phyloP scores from a whole-genome alignment of 2,113 vertebrate species.

The Myrmecophaga tridactyla region DNA sequence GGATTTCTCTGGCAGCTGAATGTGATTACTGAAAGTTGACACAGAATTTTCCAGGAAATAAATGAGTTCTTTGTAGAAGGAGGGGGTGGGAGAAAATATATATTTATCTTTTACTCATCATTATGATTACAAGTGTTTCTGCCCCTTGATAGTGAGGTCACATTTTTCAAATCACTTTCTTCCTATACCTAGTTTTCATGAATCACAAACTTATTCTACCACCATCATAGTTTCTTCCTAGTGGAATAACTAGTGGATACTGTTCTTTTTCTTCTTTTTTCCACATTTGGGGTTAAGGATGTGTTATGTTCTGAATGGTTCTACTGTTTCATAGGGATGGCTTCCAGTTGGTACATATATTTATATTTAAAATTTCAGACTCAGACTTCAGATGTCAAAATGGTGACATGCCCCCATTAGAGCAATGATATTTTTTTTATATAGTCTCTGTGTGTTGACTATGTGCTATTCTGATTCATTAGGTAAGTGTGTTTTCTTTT shows the following conservation, averaged over 20 bases:
- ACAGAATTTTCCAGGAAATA: slow-evolving; percentile 60
- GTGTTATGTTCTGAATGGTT: slow-evolving; percentile 40
- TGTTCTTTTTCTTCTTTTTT: neutral
- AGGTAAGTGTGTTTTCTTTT: slow-evolving; percentile 79
- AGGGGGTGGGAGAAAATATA: slow-evolving; percentile 50
- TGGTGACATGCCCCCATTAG: slow-evolving; percentile 56
- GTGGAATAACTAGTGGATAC: neutral
- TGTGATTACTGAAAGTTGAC: slow-evolving; percentile 55
- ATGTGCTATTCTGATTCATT: slow-evolving; percentile 77
- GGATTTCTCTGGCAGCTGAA: slow-evolving; percentile 64
- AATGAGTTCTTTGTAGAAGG: slow-evolving; percentile 66
- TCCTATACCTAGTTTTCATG: slow-evolving; percentile 35
- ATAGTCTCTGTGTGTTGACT: slow-evolving; percentile 74
- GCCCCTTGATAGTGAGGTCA: slow-evolving; percentile 52
- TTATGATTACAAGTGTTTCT: slow-evolving; percentile 58
- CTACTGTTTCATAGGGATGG: slow-evolving; percentile 12
- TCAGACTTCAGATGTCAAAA: slow-evolving; percentile 58
- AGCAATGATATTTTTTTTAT: slow-evolving; percentile 63
- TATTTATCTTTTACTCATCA: slow-evolving; percentile 60
- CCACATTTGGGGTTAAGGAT: slow-evolving; percentile 31
- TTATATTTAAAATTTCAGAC: slow-evolving; percentile 59
- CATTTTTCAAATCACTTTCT: slow-evolving; percentile 34
- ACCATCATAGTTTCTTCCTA: slow-evolving; percentile 22
- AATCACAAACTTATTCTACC: slow-evolving; percentile 34
- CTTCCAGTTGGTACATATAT: neutral